These are phyloP conservation scores for Aplysina aerophoba DNA, from an alignment of 37 sponge, comb jelly and placozoan species.

Conservation along the genomic window DNA sequence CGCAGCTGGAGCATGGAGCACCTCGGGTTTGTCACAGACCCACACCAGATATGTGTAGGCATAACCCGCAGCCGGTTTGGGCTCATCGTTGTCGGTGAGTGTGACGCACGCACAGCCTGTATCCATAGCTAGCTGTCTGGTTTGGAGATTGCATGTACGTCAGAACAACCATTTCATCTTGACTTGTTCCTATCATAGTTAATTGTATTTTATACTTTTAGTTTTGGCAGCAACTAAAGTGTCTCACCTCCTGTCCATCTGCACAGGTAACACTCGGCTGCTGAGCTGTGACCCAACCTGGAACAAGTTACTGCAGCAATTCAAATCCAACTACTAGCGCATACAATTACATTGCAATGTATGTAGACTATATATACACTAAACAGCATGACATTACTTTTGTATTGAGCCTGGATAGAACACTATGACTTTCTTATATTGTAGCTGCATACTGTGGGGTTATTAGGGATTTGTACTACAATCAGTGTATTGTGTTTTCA, in stretches of 20 bases:
- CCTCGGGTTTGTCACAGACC: conserved; percentile 81
- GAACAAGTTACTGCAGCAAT: background rate
- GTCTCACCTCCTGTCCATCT: background rate
- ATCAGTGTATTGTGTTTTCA: no score
- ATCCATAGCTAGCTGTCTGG: no score
- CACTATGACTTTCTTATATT: no score
- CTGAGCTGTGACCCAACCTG: conserved; percentile 24
- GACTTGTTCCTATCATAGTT: background rate
- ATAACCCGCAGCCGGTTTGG: conserved; percentile 75
- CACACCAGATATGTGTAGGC: conserved; percentile 75
- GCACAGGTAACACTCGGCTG: background rate
- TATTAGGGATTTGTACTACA: no score
- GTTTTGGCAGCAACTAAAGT: background rate
- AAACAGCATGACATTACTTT: no score
- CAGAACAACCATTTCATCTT: no score
- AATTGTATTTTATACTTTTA: background rate
- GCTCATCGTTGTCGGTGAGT: conserved; percentile 73
- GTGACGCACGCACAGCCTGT: no score
- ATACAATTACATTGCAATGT: no score
- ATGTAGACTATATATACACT: no score
- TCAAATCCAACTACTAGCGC: background rate
- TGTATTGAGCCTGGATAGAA: no score
- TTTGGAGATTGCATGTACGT: no score
- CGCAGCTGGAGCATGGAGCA: conserved; percentile 59
- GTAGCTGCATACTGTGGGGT: no score